Evolutionary conservation across 2,113 vertebrate genomes (phyloP).

Genomic region (Chinchilla lanigera): DNA sequence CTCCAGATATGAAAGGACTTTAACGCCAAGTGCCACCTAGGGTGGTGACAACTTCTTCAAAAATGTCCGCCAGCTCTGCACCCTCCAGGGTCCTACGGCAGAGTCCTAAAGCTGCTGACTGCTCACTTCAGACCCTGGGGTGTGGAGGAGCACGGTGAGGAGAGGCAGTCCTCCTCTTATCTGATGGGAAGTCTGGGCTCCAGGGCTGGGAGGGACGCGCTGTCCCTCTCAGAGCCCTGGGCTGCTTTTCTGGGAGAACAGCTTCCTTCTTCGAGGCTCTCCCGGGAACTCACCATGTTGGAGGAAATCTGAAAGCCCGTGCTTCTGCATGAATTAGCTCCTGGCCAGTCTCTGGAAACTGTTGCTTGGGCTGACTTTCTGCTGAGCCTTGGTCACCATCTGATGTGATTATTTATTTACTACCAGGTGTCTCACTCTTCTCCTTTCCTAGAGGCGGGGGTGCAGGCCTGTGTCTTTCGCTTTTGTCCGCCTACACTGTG

Average conservation of each 20-base stretch:
- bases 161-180: not conserved
- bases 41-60: not conserved
- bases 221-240: fast-evolving
- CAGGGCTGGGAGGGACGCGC: fast-evolving
- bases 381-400: not conserved
- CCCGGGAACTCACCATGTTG: not conserved
- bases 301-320: not conserved
- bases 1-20: not conserved
- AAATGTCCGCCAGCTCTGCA: not conserved
- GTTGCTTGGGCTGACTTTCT: not conserved
- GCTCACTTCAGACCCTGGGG: too few relatives aligned
- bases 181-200: not conserved
- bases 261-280: not conserved
- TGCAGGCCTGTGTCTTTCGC: not conserved
- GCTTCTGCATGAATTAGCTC: fast-evolving
- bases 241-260: not conserved
- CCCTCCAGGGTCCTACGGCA: not conserved
- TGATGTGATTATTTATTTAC: not conserved
- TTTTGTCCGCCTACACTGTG: not conserved
- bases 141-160: not conserved
- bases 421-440: not conserved
- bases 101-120: not conserved
- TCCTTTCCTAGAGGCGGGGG: not conserved
- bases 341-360: not conserved
- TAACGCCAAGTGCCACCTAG: not conserved